These are phyloP conservation scores for Coturnix japonica DNA, from an alignment of 2,113 vertebrate species.

Conservation along the genomic window DNA sequence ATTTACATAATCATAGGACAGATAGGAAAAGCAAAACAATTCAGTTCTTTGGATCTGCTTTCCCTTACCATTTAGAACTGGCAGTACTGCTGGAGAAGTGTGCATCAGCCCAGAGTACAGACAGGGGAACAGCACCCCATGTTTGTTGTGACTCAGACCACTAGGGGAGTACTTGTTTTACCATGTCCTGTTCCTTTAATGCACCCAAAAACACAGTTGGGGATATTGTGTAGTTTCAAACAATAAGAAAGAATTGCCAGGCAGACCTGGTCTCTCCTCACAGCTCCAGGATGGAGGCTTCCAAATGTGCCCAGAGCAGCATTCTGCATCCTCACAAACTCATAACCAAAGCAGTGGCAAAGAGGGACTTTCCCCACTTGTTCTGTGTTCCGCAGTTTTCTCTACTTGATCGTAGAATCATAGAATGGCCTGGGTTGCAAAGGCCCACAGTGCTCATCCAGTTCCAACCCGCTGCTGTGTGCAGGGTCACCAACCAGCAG, in stretches of 20 bases:
- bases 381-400: neutral
- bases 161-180: accelerated
- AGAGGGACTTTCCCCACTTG: neutral
- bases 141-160: accelerated
- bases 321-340: neutral
- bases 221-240: neutral
- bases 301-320: accelerated
- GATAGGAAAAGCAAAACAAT: neutral
- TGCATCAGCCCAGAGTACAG: accelerated
- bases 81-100: accelerated
- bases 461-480: too few relatives aligned
- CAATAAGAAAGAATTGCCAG: too few relatives aligned
- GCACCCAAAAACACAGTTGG: too few relatives aligned
- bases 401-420: neutral
- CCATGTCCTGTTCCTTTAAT: accelerated
- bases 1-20: neutral
- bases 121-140: accelerated
- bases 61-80: accelerated
- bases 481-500: too few relatives aligned
- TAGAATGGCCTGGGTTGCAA: too few relatives aligned
- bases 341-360: too few relatives aligned
- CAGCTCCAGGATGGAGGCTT: neutral
- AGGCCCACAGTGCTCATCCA: too few relatives aligned
- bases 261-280: neutral
- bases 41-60: neutral